These are phyloP conservation scores for Platyrinchus mystaceus DNA, from an alignment of 2,797 vertebrate species.

Conservation along the genomic window DNA sequence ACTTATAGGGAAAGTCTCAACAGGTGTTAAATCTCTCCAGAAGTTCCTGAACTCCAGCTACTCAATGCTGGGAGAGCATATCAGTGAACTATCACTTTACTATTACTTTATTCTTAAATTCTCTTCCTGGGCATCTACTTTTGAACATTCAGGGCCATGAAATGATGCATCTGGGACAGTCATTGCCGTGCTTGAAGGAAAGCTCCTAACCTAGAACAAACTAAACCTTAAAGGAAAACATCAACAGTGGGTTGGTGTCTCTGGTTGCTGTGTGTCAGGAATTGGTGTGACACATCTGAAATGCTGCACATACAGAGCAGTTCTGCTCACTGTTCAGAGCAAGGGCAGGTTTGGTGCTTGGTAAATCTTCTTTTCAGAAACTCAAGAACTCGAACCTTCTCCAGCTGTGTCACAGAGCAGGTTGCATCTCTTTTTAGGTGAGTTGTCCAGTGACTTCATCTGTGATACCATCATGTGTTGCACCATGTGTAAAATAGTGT, in stretches of 20 bases:
- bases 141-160: not conserved
- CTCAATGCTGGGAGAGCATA: not conserved
- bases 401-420: not conserved
- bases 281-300: not conserved
- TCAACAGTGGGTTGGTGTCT: not conserved
- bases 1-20: not conserved
- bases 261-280: not conserved
- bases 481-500: not conserved
- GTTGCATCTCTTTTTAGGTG: not conserved
- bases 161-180: not conserved
- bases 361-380: not conserved
- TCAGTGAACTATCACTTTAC: not conserved
- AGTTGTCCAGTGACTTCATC: not conserved
- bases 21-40: not conserved
- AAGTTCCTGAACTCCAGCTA: not conserved
- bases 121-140: not conserved
- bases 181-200: not conserved
- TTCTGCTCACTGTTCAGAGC: not conserved
- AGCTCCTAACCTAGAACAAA: not conserved
- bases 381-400: not conserved
- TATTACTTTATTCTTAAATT: not conserved
- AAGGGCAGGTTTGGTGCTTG: not conserved
- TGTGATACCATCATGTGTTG: not conserved
- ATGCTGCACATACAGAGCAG: not conserved
- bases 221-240: not conserved